Percentiles rank a stretch among this genome's conserved stretches.
Conservation (phyloP, 2,797 vertebrate genomes). For the Amblyraja radiata region DNA sequence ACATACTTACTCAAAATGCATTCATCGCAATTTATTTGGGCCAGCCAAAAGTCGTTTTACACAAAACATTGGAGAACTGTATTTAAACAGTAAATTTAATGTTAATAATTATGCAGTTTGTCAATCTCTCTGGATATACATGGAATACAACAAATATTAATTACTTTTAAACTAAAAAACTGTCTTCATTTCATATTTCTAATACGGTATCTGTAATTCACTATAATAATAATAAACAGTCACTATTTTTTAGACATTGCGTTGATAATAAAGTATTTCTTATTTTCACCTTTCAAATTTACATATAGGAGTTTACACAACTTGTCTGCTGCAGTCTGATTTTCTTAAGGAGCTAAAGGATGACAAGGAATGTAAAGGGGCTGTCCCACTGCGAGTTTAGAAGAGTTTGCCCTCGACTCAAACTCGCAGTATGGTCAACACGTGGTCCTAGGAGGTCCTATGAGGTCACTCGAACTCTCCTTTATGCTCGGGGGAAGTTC, state of each 20-base stretch:
- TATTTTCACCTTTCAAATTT: neutral
- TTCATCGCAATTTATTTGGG: neutral
- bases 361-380: too few species aligned
- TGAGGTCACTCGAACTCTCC: too few species aligned
- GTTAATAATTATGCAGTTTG: neutral
- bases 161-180: neutral
- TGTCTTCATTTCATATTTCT: too few species aligned
- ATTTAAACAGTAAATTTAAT: neutral
- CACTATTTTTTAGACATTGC: too few species aligned
- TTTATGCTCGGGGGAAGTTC: too few species aligned
- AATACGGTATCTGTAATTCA: too few species aligned
- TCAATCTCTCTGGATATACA: neutral
- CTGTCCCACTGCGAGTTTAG: too few species aligned
- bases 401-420: too few species aligned
- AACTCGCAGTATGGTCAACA: too few species aligned
- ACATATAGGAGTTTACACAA: neutral
- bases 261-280: neutral
- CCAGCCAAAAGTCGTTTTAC: neutral
- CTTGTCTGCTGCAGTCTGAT: neutral
- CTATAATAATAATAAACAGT: neutral
- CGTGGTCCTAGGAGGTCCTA: too few species aligned
- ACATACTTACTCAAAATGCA: neutral
- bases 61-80: neutral
- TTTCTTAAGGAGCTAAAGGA: neutral
- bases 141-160: neutral